Evolutionary conservation across 2,113 vertebrate genomes (phyloP), one percentile per base, ranked within the genome.

Genomic region (Noctilio leporinus): DNA sequence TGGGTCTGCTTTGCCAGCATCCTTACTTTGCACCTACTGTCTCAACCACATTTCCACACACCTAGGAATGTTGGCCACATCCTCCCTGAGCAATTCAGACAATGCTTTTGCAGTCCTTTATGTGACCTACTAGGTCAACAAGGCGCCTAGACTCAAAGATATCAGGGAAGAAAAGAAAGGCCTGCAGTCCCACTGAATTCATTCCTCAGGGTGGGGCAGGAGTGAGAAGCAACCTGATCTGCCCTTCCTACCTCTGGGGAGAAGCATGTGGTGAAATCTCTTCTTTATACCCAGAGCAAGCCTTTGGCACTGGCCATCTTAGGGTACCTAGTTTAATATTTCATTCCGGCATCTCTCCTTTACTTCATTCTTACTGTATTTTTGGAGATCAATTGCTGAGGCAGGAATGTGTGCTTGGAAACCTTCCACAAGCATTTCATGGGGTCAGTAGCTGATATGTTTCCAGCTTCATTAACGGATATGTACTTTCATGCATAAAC

Each of bases 41-140:
- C 91, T 91, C 35, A 24, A 70, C 76, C 43, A 8, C 78, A 67
- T 96, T 93, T 92, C 88, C 92, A 95, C 96, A 83, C 88, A 95
- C 92, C 85, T 69, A 95, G 95, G 97, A 97, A 97, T 97, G 95
- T 89, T 95, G 95, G 96, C 93, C 82, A 62, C 95, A 88, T 94
- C 95, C 86, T 96, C 91, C 49, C 92, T 53, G 38, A 53, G 83
- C 84, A 51, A 10, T 70, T 78, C 0, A 8, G 90, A 97, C 95
- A 96, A 97, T 86, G 86, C 84, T 57, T 78, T 78, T 70, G 90
- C 76, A 95, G 97, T 96, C 65, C 70, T 95, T 96, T 94, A 93
- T 95, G 97, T 97, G 97, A 97, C 90, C 90, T 12, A 65, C 78
- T 96, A 94, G 97, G 97, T 97, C 97, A 96, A 77, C 67, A 8